Evolutionary conservation across 1,140 invertebrate species (phyloP), one percentile per base, ranked within the genome.

Genomic region (Saccostrea cuccullata): DNA sequence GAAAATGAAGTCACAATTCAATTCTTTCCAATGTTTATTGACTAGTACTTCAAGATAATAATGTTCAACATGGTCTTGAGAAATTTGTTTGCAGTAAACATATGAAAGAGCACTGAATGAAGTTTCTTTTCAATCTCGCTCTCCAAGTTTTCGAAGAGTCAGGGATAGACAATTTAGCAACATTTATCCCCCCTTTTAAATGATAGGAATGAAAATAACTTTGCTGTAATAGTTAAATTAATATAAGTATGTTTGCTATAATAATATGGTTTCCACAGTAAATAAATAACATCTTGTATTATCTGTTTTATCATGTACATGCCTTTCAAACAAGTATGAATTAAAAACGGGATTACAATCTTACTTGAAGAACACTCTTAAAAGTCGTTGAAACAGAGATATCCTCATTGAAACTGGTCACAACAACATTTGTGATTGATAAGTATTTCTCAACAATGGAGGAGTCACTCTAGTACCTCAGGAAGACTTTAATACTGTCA

Each of bases 391-490:
- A 36, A 36, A 36, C 30, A 36, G 30, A 36, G 30, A 36, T 36
- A 36, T 36, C 30, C 30, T 36, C 30, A 36, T 36, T 36, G 13
- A 73, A 73, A 23, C 67, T 73, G 8, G 67, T 73, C 8, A 73
- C 23, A 26, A 73, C 67, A 73, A 73, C 67, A 73, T 73, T 73
- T 30, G 67, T 73, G 6, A 73, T 73, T 30, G 67, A 73, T 6
- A 73, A 23, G 23, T 73, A 73, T 26, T 73, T 73, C 23, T 23
- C 67, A 1, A 73, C 67, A 26, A 73, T 73, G 67, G 67, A 73
- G 0, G 67, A 26, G 23, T 73, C 67, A 73, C 67, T 73, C 23
- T 30, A 30, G 67, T 73, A 11, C 26, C 67, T 73, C 6, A 73
- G 67, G 23, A 23, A 73, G 67, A 73, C 67, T 73, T 73, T 73